Evolutionary conservation across 2,888 invertebrate species (phyloP).

Genomic region (Zaprionus bogoriensis): DNA sequence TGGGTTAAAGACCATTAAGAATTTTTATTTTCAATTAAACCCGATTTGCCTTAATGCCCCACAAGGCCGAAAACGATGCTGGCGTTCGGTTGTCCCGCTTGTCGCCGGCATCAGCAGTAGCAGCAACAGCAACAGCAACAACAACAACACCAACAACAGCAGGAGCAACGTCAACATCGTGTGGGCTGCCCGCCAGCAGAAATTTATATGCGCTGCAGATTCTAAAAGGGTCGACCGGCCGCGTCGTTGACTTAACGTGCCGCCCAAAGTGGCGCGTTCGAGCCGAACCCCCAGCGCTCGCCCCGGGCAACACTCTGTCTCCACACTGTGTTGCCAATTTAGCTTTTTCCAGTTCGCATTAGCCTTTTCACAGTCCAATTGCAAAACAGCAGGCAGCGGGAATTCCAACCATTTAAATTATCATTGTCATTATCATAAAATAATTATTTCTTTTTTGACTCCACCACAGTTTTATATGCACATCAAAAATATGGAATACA

Average conservation of each 20-base stretch:
- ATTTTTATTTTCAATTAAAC: constrained; percentile 80
- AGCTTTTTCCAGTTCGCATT: too few species aligned
- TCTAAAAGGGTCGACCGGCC: constrained; percentile 73
- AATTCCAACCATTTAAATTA: too few species aligned
- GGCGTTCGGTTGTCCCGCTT: constrained; percentile 38
- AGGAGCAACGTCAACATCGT: constrained; percentile 38
- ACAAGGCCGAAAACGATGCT: constrained; percentile 74
- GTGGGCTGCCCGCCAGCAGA: constrained; percentile 45
- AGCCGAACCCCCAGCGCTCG: constrained; percentile 35
- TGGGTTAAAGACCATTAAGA: constrained; percentile 80
- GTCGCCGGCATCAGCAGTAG: constrained; percentile 45
- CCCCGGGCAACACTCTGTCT: neutral
- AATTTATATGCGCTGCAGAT: constrained; percentile 78
- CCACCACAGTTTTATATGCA: too few species aligned
- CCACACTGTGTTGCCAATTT: too few species aligned
- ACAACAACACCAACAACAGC: constrained; percentile 24
- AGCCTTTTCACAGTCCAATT: too few species aligned
- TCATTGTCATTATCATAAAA: too few species aligned
- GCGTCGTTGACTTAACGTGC: constrained; percentile 71
- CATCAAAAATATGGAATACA: too few species aligned
- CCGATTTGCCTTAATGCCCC: constrained; percentile 79
- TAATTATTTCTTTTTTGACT: too few species aligned
- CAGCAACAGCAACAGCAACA: constrained; percentile 26
- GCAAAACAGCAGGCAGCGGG: too few species aligned
- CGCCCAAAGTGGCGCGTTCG: constrained; percentile 58